phyloP scores from a whole-genome alignment of 2,797 vertebrate species.

The Pseudomugil gertrudae region DNA sequence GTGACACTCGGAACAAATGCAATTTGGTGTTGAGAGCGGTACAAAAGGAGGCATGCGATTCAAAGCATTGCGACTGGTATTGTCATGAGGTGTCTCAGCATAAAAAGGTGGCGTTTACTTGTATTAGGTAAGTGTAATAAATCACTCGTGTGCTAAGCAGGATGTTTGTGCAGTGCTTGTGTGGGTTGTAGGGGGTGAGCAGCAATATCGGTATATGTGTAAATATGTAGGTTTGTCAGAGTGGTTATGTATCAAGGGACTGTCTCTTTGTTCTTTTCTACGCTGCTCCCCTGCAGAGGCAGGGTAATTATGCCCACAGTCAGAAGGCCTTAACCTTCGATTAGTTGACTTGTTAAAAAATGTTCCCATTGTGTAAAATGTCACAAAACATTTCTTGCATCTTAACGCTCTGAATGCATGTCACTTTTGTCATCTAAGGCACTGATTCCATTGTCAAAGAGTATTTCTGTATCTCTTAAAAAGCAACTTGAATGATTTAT shows the following conservation, averaged over 20 bases:
- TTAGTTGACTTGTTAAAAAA: conserved; percentile 30
- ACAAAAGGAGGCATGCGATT: conserved; percentile 61
- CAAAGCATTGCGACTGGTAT: conserved; percentile 49
- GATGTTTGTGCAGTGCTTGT: conserved; percentile 4
- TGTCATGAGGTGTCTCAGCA: conserved; percentile 57
- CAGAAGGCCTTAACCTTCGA: conserved; percentile 41
- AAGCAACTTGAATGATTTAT: not conserved
- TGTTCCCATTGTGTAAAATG: conserved; percentile 29
- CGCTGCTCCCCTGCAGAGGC: conserved; percentile 18
- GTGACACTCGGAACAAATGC: conserved; percentile 82
- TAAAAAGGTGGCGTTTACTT: conserved; percentile 60
- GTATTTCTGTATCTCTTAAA: not conserved
- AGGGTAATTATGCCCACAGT: conserved; percentile 15
- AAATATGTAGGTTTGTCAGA: conserved; percentile 8
- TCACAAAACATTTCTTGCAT: conserved; percentile 15
- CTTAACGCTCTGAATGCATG: conserved; percentile 8
- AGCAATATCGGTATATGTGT: not conserved
- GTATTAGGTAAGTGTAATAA: conserved; percentile 61
- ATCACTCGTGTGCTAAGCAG: conserved; percentile 41
- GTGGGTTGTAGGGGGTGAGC: not conserved
- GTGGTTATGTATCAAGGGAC: not conserved
- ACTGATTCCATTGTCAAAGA: conserved; percentile 23
- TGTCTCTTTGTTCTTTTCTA: conserved; percentile 6
- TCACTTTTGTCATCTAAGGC: not conserved
- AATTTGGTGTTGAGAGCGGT: conserved; percentile 64